Conservation (phyloP, 1,140 invertebrate species). For the Paraescarpia echinospica region DNA sequence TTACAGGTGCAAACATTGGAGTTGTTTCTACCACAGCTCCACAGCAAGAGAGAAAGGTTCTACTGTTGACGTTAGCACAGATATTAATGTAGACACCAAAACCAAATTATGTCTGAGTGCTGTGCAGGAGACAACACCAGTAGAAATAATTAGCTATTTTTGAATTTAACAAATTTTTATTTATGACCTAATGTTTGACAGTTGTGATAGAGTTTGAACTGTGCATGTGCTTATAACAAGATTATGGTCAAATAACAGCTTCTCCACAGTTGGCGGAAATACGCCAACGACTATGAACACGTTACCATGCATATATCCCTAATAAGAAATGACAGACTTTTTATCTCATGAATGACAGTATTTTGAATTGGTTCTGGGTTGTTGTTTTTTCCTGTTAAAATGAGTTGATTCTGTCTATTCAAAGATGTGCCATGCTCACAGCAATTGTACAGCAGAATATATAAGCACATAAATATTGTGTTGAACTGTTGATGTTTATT, state of each 20-base stretch:
- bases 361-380: not conserved
- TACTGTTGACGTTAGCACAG: not conserved
- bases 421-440: not conserved
- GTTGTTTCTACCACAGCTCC: not conserved
- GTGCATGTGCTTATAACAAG: not conserved
- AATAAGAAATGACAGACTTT: not conserved
- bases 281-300: not conserved
- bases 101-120: not conserved
- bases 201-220: not conserved
- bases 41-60: not conserved
- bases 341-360: not conserved
- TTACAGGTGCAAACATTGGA: not conserved
- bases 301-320: not conserved
- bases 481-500: not conserved
- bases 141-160: not conserved
- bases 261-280: not conserved
- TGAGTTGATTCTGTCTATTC: not conserved
- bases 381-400: not conserved
- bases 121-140: not conserved
- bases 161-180: not conserved
- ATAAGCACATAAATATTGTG: not conserved
- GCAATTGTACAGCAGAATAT: constrained; percentile 5
- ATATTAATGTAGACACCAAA: not conserved
- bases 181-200: not conserved
- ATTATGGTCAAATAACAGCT: not conserved